These are phyloP conservation scores for Setipinna tenuifilis DNA, from an alignment of 2,797 vertebrate genomes.

Conservation along the genomic window DNA sequence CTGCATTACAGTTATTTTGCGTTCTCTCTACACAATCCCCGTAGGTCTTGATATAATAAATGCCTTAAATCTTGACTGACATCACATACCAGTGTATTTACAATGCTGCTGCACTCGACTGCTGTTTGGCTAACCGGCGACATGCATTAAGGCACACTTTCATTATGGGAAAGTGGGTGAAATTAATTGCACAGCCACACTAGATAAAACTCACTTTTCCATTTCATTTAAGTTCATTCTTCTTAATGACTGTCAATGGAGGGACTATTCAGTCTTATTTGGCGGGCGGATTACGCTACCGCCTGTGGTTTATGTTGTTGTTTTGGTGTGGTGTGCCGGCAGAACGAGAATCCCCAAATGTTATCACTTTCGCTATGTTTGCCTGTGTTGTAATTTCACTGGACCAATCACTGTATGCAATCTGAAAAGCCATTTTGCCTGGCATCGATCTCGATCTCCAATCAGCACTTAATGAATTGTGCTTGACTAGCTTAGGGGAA, in stretches of 20 bases:
- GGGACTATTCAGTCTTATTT: not conserved
- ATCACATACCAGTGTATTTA: too few species aligned
- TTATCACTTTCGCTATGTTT: not conserved
- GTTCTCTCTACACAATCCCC: too few species aligned
- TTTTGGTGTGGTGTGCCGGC: not conserved
- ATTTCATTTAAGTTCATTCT: too few species aligned
- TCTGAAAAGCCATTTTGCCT: not conserved
- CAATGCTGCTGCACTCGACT: too few species aligned
- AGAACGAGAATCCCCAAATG: not conserved
- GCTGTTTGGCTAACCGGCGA: too few species aligned
- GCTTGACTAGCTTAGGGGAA: not conserved
- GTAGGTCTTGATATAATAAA: too few species aligned
- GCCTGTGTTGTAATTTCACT: not conserved
- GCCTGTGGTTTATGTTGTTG: not conserved
- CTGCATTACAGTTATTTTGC: too few species aligned
- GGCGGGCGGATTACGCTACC: not conserved
- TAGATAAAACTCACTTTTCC: not conserved
- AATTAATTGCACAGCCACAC: too few species aligned
- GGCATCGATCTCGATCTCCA: not conserved
- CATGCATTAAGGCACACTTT: not conserved
- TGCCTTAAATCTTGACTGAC: too few species aligned
- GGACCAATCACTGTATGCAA: not conserved
- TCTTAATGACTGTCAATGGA: too few species aligned
- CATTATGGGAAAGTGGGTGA: not conserved
- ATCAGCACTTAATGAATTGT: not conserved